Evolutionary conservation across 2,888 invertebrate genomes (phyloP).

Genomic region (Apamea epomidion): DNA sequence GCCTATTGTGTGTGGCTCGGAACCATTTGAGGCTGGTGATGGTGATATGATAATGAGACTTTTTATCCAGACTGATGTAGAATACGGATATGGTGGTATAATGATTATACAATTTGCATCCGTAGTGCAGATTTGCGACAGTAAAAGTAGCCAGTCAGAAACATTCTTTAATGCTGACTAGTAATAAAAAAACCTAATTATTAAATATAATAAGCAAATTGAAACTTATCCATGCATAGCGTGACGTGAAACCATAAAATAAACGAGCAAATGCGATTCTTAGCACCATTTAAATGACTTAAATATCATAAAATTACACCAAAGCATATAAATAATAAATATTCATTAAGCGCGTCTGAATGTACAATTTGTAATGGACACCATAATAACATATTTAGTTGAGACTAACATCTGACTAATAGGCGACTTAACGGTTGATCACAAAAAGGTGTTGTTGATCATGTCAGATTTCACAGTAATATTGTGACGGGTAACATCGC

Average conservation of each 20-base stretch:
- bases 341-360: slow-evolving; percentile 51
- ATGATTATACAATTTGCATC: background rate
- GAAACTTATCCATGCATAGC: slow-evolving; percentile 44
- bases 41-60: slow-evolving; percentile 28
- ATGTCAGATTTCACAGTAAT: slow-evolving; percentile 74
- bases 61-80: background rate
- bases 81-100: background rate
- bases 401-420: slow-evolving; percentile 62
- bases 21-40: slow-evolving; percentile 1
- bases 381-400: slow-evolving; percentile 68
- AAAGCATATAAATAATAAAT: slow-evolving; percentile 53
- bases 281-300: slow-evolving; percentile 45
- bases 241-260: slow-evolving; percentile 48
- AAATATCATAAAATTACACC: slow-evolving; percentile 46
- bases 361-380: slow-evolving; percentile 64
- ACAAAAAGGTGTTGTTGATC: slow-evolving; percentile 72
- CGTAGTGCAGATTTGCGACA: background rate
- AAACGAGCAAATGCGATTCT: slow-evolving; percentile 19
- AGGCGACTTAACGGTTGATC: slow-evolving; percentile 76
- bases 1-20: slow-evolving; percentile 35
- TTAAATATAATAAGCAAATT: slow-evolving; percentile 15
- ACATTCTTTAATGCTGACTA: slow-evolving; percentile 6
- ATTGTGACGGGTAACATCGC: slow-evolving; percentile 76
- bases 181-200: background rate
- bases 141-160: background rate